A percentile compares a stretch with the other conserved stretches of the same genome.
These are phyloP conservation scores for Malacosoma neustria DNA, from an alignment of 2,888 invertebrate genomes.

Conservation along the genomic window DNA sequence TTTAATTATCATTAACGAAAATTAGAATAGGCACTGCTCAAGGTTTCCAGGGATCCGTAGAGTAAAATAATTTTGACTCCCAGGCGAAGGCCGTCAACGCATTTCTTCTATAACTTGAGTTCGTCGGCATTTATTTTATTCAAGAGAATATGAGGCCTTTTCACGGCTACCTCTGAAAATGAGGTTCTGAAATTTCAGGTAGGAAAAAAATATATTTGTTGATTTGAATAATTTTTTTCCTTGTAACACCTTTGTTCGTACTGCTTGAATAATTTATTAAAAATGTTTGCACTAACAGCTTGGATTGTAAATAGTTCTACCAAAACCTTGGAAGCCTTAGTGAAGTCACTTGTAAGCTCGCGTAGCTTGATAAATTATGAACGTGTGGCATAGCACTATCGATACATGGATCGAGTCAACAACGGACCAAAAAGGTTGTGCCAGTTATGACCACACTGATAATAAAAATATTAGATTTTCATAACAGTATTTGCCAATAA, in stretches of 20 bases:
- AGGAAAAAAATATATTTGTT: constrained; percentile 16
- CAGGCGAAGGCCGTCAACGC: constrained; percentile 21
- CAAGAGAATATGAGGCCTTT: constrained; percentile 16
- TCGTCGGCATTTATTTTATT: constrained; percentile 20
- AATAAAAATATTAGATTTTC: no score
- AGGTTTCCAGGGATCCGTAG: constrained; percentile 4
- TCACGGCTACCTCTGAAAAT: constrained; percentile 6
- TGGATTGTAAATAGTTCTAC: no score
- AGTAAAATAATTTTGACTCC: constrained; percentile 21
- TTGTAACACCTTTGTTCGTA: constrained; percentile 10
- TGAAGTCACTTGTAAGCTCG: no score
- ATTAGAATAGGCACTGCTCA: constrained; percentile 3
- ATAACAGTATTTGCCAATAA: no score
- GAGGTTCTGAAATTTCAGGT: constrained; percentile 9
- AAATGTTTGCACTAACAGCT: no score
- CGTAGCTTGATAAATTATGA: no score
- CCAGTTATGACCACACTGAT: no score
- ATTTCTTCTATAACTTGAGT: constrained; percentile 20
- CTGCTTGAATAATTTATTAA: no score
- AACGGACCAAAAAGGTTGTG: no score
- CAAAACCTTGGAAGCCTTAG: no score
- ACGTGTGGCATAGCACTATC: no score
- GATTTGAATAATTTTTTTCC: not conserved
- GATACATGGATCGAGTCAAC: no score
- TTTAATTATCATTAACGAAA: not conserved